Percentiles rank a stretch among this genome's conserved stretches.
These are phyloP conservation scores for Lepidocyrtoides sp. DNA, from an alignment of 2,888 invertebrate species.

Conservation along the genomic window DNA sequence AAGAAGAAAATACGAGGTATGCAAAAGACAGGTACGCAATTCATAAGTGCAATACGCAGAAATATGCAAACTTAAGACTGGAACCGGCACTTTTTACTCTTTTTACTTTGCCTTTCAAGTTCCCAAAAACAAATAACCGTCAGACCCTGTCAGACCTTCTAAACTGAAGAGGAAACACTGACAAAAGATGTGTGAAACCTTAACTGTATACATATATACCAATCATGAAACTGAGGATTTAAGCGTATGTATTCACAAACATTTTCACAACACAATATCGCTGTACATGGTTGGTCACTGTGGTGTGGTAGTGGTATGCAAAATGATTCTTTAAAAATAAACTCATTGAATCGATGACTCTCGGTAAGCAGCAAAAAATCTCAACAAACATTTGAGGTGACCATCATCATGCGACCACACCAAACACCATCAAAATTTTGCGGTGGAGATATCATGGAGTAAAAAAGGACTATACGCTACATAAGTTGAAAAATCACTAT, in stretches of 20 bases:
- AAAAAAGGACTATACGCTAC: neutral
- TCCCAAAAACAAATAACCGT: neutral
- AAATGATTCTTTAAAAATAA: constrained; percentile 9
- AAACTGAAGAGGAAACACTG: neutral
- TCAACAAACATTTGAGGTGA: constrained; percentile 34
- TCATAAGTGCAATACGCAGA: neutral
- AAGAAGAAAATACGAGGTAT: neutral
- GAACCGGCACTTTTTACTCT: neutral
- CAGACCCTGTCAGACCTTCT: too few relatives aligned
- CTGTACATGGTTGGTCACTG: neutral
- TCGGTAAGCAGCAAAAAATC: constrained; percentile 13
- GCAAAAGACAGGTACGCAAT: too few relatives aligned
- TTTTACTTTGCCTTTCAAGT: neutral
- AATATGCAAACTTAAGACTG: neutral
- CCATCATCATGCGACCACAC: constrained; percentile 17
- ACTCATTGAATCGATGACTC: constrained; percentile 13
- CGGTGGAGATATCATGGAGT: neutral
- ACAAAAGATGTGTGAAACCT: neutral
- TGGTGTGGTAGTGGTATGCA: neutral
- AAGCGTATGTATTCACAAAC: neutral
- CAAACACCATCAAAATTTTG: neutral
- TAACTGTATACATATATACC: neutral
- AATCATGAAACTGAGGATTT: too few relatives aligned
- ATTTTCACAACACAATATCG: neutral
- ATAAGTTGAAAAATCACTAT: neutral